Base-by-base conservation (phyloP, 2,888 invertebrate species). In the Blastobasis lacticolella region DNA sequence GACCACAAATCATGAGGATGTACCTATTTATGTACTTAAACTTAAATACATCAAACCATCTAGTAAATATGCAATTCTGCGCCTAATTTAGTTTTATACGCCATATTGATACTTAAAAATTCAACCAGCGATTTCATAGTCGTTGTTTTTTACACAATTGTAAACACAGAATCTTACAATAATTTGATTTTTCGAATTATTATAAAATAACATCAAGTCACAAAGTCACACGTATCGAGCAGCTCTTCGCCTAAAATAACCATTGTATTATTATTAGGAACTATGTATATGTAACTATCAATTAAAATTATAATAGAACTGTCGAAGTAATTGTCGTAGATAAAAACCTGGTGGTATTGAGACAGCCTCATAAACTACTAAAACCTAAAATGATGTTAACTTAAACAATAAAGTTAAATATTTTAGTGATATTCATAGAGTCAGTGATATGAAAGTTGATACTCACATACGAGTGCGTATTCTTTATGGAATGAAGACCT, bases 301-400 rank as follows among this genome's bases (percentile, higher is more conserved):
- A 49, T 46, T 46, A 45, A 10, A 40, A 48, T 8, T 42, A 43
- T 23, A 23, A 44, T 23, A 45, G 49, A 46, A 45, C 23, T 52
- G 52, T 42, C 38, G 46, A 45, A 52, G 23, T 23, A 23, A 23
- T 23, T 23, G 23, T 23, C 23, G 23, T 23, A 23, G 23, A 23
- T 23, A 23, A 23, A 23, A 50, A 44, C 8, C 37, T 47, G 45
- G 42, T 41, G 48, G 40, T 42, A 58, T 58, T 52, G 56, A 60
- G 55, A 71, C 58, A 67, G 67, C 64, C 68, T 66, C 67, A 61
- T 9, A 23, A 64, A 52, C 53, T 43, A 58, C 46, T 54, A 54
- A 57, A 56, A 73, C 70, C 79, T 79, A 81, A 82, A 81, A 82
- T 78, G 56, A 69, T 64, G 63, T 75, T 75, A 82, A 81, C 80